A percentile compares a stretch with the other conserved stretches of the same genome.
These are phyloP conservation scores for Falco novaeseelandiae DNA, from an alignment of 2,797 vertebrate species.

Conservation along the genomic window DNA sequence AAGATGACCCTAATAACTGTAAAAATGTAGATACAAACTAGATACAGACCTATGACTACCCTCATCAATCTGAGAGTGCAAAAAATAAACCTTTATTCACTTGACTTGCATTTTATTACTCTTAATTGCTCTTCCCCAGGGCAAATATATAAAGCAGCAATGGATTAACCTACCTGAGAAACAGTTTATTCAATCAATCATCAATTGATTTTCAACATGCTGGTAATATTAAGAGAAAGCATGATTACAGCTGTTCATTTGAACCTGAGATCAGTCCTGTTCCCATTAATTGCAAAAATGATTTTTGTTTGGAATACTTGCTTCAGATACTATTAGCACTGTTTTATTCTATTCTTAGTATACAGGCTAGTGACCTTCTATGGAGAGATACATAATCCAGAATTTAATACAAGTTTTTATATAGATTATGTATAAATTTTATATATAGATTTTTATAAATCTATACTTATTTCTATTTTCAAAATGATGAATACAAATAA, in stretches of 20 bases:
- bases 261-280: background rate
- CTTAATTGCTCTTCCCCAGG: background rate
- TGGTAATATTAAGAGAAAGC: background rate
- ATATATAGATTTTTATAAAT: background rate
- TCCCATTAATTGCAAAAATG: background rate
- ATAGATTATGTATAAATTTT: background rate
- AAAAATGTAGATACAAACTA: background rate
- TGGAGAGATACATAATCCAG: background rate
- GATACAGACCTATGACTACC: background rate
- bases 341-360: background rate
- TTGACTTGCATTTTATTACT: background rate
- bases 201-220: background rate
- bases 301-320: background rate
- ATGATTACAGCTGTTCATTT: background rate
- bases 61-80: background rate
- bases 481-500: background rate
- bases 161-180: background rate
- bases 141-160: background rate
- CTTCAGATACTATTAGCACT: background rate
- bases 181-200: background rate
- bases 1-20: background rate
- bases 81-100: background rate
- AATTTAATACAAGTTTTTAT: background rate
- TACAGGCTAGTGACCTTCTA: background rate
- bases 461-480: background rate